These are phyloP conservation scores for Acanthosoma haemorrhoidale DNA, from an alignment of 2,888 invertebrate genomes.

Conservation along the genomic window DNA sequence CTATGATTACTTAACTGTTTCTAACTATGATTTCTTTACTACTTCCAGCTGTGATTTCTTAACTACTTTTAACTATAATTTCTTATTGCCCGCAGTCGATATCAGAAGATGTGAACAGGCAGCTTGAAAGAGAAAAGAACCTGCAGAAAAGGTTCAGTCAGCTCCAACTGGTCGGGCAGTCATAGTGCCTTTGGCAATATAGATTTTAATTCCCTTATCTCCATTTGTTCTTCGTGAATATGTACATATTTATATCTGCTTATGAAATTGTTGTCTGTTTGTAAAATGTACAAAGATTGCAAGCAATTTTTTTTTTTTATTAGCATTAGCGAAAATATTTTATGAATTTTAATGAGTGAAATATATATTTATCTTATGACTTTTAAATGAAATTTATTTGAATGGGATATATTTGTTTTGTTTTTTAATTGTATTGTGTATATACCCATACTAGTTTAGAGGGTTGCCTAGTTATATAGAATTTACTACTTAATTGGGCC, in stretches of 20 bases:
- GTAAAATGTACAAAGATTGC: background rate
- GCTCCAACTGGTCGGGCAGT: constrained; percentile 50
- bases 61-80: too few relatives aligned
- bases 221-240: background rate
- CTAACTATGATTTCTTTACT: constrained; percentile 26
- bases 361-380: background rate
- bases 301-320: background rate
- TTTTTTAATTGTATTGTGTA: too few relatives aligned
- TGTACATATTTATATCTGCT: background rate
- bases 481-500: too few relatives aligned
- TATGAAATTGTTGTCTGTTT: background rate
- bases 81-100: constrained; percentile 57
- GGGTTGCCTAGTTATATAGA: too few relatives aligned
- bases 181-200: constrained; percentile 1
- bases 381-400: background rate
- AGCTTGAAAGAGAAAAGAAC: constrained; percentile 83
- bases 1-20: constrained; percentile 20
- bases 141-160: constrained; percentile 78
- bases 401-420: too few relatives aligned
- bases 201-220: background rate
- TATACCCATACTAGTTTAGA: too few relatives aligned
- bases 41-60: too few relatives aligned
- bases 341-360: background rate
- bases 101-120: constrained; percentile 86
- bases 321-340: background rate